Base-by-base conservation (phyloP, 2,888 invertebrate genomes). In the Neoaliturus tenellus region DNA sequence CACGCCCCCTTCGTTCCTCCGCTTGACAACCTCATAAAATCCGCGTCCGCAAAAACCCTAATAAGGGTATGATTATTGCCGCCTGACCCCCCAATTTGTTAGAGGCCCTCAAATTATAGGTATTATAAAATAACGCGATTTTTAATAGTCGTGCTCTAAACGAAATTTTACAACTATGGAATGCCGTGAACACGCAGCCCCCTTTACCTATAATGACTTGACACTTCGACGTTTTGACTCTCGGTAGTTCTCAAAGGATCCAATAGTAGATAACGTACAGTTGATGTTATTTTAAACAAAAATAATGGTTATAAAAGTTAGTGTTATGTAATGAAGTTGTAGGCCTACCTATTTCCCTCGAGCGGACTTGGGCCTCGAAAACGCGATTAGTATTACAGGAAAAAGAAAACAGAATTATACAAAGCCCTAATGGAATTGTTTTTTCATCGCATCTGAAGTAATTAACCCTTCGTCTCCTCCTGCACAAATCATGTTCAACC, bases 21-120 rank as follows among this genome's bases (percentile, higher is more conserved):
- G 20, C 71, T 31, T 73, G 69, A 71, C 82, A 55, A 51, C 82
- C 82, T 51, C 82, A 82, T 82, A 51, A 82, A 82, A 82, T 82
- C 71, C 73, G 73, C 82, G 73, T 73, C 51, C 71, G 78, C 78
- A 78, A 78, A 78, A 78, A 78, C 78, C 78, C 55, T 51, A 55
- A 78, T 78, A 78, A 78, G 78, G 78, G 48, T 78, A 78, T 78
- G 78, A 78, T 78, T 78, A 78, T 78, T 78, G 55, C 78, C 78
- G 78, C 51, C 71, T 31, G 78, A 55, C 51, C 78, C 55, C 55
- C 78, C 78, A 78, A 78, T 78, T 78, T 78, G 78, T 78, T 78
- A 78, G 78, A 78, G 78, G 78, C 35, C 78, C 48, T 23, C 55
- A 78, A 55, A 78, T 78, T 78, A 78, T 78, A 78, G 78, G 55